Percentiles rank a stretch among this genome's conserved stretches.
These are phyloP conservation scores for Chelidonichthys spinosus DNA, from an alignment of 2,797 vertebrate genomes.

Conservation along the genomic window DNA sequence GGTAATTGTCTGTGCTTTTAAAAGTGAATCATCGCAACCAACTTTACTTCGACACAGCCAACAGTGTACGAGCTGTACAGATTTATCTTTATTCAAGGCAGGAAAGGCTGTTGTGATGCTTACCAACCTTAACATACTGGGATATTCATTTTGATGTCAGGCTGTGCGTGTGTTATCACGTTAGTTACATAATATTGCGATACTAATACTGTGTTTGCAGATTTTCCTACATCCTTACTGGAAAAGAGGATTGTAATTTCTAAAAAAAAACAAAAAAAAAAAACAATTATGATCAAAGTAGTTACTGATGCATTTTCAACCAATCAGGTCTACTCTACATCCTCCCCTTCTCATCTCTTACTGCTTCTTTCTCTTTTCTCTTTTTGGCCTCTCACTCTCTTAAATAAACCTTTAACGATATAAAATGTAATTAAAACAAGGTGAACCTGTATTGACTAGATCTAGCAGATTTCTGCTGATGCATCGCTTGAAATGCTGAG, in stretches of 20 bases:
- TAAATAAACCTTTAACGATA: slow-evolving; percentile 14
- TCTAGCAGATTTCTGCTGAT: slow-evolving; percentile 48
- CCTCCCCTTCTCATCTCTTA: neutral
- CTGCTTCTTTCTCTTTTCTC: neutral
- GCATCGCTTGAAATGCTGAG: slow-evolving; percentile 54
- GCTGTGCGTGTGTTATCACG: slow-evolving; percentile 6
- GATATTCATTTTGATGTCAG: slow-evolving; percentile 9
- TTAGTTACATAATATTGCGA: neutral
- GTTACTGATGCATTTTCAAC: neutral
- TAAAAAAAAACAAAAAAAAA: neutral
- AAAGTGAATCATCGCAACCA: slow-evolving; percentile 47
- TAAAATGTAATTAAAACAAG: slow-evolving; percentile 23
- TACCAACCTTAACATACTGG: neutral
- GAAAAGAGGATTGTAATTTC: neutral
- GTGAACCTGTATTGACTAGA: slow-evolving; percentile 37
- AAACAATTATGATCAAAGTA: neutral
- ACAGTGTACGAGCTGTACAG: slow-evolving; percentile 10
- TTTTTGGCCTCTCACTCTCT: slow-evolving; percentile 1
- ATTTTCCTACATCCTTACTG: neutral
- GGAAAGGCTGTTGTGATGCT: slow-evolving; percentile 3
- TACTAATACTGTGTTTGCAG: neutral
- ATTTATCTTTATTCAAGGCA: slow-evolving; percentile 10
- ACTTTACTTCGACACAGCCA: slow-evolving; percentile 20
- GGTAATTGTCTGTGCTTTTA: slow-evolving; percentile 41
- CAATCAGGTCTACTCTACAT: neutral